These are phyloP conservation scores for Gryllus bimaculatus DNA, from an alignment of 1,140 invertebrate species.

Conservation along the genomic window DNA sequence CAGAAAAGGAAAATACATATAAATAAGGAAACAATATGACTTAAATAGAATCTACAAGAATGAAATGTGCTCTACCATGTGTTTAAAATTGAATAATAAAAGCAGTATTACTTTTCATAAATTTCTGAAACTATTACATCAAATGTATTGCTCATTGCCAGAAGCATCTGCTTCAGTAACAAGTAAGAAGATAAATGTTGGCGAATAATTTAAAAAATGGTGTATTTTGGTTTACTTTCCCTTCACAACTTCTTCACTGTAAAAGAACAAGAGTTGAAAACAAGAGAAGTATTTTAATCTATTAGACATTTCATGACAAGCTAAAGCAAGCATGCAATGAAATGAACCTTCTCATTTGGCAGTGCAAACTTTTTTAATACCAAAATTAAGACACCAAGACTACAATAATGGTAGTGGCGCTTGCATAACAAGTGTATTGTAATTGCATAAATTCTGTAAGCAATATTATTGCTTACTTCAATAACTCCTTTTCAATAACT, in stretches of 20 bases:
- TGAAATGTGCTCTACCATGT: not conserved
- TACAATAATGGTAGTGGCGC: too few relatives aligned
- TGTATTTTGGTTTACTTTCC: not conserved
- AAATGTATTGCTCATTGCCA: not conserved
- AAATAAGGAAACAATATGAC: not conserved
- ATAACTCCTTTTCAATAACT: too few relatives aligned
- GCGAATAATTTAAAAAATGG: not conserved
- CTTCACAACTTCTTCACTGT: not conserved
- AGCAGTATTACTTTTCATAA: not conserved
- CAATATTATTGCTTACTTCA: too few relatives aligned
- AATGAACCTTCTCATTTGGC: too few relatives aligned
- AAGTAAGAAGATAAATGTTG: not conserved
- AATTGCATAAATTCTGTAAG: too few relatives aligned
- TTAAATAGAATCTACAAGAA: not conserved
- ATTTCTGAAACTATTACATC: not conserved
- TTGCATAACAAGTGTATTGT: too few relatives aligned
- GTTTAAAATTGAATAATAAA: not conserved
- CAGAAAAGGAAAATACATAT: not conserved
- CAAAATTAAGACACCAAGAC: too few relatives aligned
- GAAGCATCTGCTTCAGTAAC: not conserved
- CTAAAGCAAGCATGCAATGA: too few relatives aligned
- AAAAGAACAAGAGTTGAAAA: not conserved
- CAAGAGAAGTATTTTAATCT: too few relatives aligned
- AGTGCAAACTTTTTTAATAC: too few relatives aligned
- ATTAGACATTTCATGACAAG: too few relatives aligned